These are phyloP conservation scores for Galemys pyrenaicus DNA, from an alignment of 2,113 vertebrate species.

Conservation along the genomic window DNA sequence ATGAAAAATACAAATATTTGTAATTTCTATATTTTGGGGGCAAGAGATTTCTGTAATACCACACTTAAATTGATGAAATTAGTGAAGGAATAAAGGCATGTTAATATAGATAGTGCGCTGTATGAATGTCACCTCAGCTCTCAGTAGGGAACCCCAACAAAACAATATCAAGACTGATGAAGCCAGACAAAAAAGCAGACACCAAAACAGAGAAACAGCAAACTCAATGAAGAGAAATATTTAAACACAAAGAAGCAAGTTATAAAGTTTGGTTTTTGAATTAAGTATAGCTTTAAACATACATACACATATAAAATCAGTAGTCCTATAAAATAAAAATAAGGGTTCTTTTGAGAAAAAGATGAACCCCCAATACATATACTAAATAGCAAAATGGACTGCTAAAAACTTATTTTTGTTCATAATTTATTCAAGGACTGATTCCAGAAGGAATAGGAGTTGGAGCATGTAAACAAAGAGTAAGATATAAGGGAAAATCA, in stretches of 20 bases:
- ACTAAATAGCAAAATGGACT: background rate
- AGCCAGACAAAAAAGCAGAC: constrained; percentile 27
- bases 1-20: background rate
- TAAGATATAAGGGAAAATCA: background rate
- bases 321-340: background rate
- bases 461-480: background rate
- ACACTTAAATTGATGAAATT: background rate
- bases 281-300: background rate
- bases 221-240: background rate
- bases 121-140: background rate
- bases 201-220: background rate
- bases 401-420: background rate
- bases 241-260: constrained; percentile 19
- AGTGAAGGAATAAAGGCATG: background rate
- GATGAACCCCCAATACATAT: background rate
- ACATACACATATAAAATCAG: background rate
- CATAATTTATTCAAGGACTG: background rate
- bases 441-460: background rate
- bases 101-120: background rate
- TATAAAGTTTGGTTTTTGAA: background rate
- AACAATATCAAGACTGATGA: constrained; percentile 48
- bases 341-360: background rate
- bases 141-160: constrained; percentile 9
- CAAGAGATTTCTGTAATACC: background rate
- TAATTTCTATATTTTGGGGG: background rate